These are phyloP conservation scores for Brachylomia viminalis DNA, from an alignment of 2,888 invertebrate genomes.

Conservation along the genomic window DNA sequence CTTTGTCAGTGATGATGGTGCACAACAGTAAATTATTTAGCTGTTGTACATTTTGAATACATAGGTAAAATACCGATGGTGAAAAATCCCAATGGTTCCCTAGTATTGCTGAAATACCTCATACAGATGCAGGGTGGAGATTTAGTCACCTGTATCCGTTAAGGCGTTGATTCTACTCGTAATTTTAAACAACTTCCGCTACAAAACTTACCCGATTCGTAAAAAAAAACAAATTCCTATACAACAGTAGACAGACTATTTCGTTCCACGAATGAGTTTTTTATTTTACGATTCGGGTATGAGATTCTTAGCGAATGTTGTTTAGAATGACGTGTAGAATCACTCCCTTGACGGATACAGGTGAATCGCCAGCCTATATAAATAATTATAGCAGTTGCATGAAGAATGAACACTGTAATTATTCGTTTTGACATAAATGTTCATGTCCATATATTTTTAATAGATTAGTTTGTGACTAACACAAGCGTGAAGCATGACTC, in stretches of 20 bases:
- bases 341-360: too few species aligned
- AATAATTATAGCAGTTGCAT: constrained; percentile 29
- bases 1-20: neutral
- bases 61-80: neutral
- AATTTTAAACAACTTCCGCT: too few species aligned
- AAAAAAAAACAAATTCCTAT: too few species aligned
- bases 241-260: too few species aligned
- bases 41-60: neutral
- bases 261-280: too few species aligned
- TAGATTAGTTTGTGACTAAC: constrained; percentile 70
- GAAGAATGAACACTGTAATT: constrained; percentile 47
- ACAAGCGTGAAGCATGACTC: constrained; percentile 62
- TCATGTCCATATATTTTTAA: constrained; percentile 28
- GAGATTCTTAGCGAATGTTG: too few species aligned
- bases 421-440: constrained; percentile 37
- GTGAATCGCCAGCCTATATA: neutral
- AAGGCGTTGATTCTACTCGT: too few species aligned
- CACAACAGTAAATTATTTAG: neutral
- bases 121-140: neutral
- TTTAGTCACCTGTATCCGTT: too few species aligned
- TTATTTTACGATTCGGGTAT: too few species aligned
- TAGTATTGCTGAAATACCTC: constrained; percentile 6
- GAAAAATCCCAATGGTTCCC: neutral
- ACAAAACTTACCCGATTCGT: too few species aligned
- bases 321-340: too few species aligned